Base-by-base conservation (phyloP, 1,140 invertebrate species). In the Drosophila kepulauana region DNA sequence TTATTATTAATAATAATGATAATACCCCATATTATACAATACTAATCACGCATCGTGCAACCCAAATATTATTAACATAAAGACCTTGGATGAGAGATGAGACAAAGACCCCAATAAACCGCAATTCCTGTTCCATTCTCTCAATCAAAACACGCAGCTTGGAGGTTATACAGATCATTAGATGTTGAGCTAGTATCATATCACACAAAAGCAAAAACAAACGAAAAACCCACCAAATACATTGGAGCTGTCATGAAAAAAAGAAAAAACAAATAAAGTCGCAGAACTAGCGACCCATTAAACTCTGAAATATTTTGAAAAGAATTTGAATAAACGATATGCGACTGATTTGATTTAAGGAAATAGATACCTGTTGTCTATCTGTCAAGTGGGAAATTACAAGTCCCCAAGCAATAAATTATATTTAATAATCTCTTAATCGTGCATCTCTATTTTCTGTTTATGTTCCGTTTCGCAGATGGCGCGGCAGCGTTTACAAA, bases 401-500 rank as follows among this genome's bases (percentile, higher is more conserved):
- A 75, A 72, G 46, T 15, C 69, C 43, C 48, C 56, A 38, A 25
- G 1, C 20, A n/a, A 66, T 58, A 65, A 71, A 70, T 38, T 25
- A 48, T 65, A 70, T 43, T 43, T 65, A 25, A 58, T 49, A 38
- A 41, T 11, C 45, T 11, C 51, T 10, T 35, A 41, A 70, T 54
- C 13, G 8, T 52, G 49, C 38, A 76, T 58, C 5, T 61, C 43
- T 43, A 41, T n/a, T 25, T 43, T 57, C 20, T 25, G 20, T 25
- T 25, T 58, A 38, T 43, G 48, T 64, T 58, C 30, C 33, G 7
- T 57, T 69, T 65, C 52, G 46, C 64, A 98, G 97, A 95, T 99
- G 98, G 98, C 95, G 96, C 92, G 98, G 98, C 77, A 99, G 98
- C 91, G 97, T 99, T n/a, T 99, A 99, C 94, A 99, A 99, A 94